Evolutionary conservation across 2,888 invertebrate genomes (phyloP).

Genomic region (Portevinia maculata): DNA sequence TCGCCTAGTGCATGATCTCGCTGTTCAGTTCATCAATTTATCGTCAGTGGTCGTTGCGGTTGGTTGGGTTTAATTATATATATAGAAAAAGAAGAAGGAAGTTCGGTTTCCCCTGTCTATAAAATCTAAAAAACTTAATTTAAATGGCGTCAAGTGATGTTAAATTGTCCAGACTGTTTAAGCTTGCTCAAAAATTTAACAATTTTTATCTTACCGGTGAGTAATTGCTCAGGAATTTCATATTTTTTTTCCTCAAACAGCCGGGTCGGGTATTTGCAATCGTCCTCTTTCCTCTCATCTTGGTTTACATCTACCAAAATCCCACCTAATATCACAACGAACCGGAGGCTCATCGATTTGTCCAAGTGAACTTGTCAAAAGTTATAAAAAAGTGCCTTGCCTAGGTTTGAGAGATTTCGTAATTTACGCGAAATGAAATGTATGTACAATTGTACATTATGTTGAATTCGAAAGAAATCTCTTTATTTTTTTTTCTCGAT

Average conservation of each 20-base stretch:
- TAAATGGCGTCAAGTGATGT: conserved; percentile 81
- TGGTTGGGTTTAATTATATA: conserved; percentile 62
- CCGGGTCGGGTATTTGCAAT: conserved; percentile 56
- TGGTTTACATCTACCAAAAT: conserved; percentile 18
- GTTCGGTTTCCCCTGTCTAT: conserved; percentile 39
- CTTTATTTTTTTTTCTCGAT: conserved; percentile 36
- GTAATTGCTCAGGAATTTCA: conserved; percentile 75
- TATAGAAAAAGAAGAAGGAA: conserved; percentile 45
- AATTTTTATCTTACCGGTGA: conserved; percentile 94
- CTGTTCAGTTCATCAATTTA: conserved; percentile 63
- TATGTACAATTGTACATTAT: neutral
- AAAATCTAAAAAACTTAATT: conserved; percentile 52
- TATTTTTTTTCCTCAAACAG: conserved; percentile 46
- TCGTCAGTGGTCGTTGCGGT: conserved; percentile 71
- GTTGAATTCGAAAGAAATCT: conserved; percentile 6
- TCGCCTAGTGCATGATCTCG: conserved; percentile 65
- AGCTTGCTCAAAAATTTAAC: conserved; percentile 94
- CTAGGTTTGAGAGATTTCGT: conserved; percentile 28
- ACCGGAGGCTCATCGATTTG: conserved; percentile 70
- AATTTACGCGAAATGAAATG: conserved; percentile 28
- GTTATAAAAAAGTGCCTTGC: neutral
- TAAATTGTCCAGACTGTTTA: conserved; percentile 87
- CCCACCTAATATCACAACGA: conserved; percentile 55
- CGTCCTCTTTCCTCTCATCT: conserved; percentile 55
- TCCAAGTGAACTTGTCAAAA: conserved; percentile 53